Base-by-base conservation (phyloP, 2,113 vertebrate species). In the Megalops atlanticus region DNA sequence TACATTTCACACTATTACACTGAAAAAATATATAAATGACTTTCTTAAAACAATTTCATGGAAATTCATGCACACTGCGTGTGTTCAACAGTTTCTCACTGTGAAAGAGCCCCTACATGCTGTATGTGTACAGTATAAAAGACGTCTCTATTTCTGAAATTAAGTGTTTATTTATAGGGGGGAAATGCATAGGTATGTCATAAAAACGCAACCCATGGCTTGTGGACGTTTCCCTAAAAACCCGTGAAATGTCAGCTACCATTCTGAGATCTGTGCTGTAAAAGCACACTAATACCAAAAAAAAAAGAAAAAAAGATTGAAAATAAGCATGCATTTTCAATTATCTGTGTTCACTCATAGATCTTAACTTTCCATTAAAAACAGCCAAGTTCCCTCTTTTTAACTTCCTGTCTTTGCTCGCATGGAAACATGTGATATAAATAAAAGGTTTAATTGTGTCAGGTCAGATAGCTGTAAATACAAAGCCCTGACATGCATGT, bases 381-480 rank as follows among this genome's bases (percentile, higher is more conserved):
- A 81, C 81, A 80, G 83, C 86, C 88, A 89, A 91, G 80, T 83
- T 72, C 81, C 85, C 88, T 89, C 74, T 43, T 81, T 77, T 81
- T 38, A 81, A 75, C 84, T n/a, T 80, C 85, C 78, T 82, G 83
- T 78, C 52, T 88, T 54, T 69, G 71, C 83, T 86, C 73, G 85
- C 87, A 86, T 88, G 90, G 89, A 91, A 92, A 91, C 92, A 91
- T 92, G 85, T 92, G 92, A 93, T 87, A 88, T 88, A 89, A 92
- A 94, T 92, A 91, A 93, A 92, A 87, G 82, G 80, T 86, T 87
- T 90, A 89, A 90, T 87, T 87, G 88, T 89, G 89, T 93, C 88
- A 89, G 89, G 88, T 92, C 92, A 89, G 90, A 90, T 90, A 86
- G 86, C 83, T 88, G 86, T 93, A 89, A 90, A 92, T 91, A n/a